Evolutionary conservation across 2,113 vertebrate species (phyloP), one percentile per base, ranked within the genome.

Genomic region (Pachypanchax playfairii): DNA sequence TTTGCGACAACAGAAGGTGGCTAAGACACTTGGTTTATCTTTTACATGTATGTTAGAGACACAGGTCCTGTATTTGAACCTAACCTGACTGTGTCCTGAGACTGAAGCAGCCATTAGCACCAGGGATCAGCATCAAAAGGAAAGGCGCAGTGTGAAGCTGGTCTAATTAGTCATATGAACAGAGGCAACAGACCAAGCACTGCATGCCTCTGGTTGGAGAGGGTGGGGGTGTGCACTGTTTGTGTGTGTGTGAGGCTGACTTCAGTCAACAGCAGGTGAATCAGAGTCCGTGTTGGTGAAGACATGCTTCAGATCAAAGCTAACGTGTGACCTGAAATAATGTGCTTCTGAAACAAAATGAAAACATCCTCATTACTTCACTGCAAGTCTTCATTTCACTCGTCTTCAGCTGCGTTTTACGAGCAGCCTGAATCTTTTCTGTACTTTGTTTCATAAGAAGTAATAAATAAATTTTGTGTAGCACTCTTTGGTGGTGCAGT

Each of bases 131-230:
- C 95, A 91, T 98, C 96, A 97, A 96, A 96, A 94, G 94, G 93
- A 94, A 91, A 88, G 87, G 92, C 93, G 31, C 95, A 96, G 96
- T 94, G 61, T 95, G 97, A 94, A 91, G 94, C 88, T 94, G 70
- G 87, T 93, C 93, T 98, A 96, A 98, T 98, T 98, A 96, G 95
- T 98, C 96, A 97, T 98, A 98, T 98, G 95, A 97, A 94, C 93
- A 3, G 91, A 94, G 93, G 82, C 82, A 75, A 63, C 70, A 90
- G 90, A 93, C 93, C 89, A 86, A 91, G 50, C 92, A 89, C 87
- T 81, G 84, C 89, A 94, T 90, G 91, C 92, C 91, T 95, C 50
- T n/a, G 49, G 43, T 38, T 70, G n/a, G 26, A 53, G 13, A 25
- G 26, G 47, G 58, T 10, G 62, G 4, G 60, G 5, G 68, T 33